Conservation (phyloP, 2,797 vertebrate genomes). For the Rhabdophis nuchalis region DNA sequence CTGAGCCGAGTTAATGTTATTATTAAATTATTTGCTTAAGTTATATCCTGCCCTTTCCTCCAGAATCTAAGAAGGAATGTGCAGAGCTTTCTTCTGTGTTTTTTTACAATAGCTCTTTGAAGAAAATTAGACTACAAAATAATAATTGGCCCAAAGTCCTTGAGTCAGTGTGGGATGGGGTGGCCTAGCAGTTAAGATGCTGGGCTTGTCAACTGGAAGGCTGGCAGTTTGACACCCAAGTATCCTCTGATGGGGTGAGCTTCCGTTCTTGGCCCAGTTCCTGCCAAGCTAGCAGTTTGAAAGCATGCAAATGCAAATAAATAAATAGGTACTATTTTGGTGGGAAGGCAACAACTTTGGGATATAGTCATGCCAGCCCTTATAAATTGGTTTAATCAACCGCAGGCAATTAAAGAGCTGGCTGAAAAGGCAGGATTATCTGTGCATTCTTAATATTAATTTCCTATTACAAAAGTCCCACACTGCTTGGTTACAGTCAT, state of each 20-base stretch:
- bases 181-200: neutral
- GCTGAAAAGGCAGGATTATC: neutral
- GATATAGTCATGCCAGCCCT: neutral
- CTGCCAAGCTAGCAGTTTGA: neutral
- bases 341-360: neutral
- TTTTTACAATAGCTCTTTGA: neutral
- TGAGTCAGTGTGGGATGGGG: neutral
- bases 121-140: neutral
- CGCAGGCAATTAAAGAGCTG: neutral
- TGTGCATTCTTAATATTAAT: neutral
- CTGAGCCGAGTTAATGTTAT: neutral
- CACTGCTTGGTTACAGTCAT: neutral
- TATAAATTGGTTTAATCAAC: neutral
- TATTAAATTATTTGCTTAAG: neutral
- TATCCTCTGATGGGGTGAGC: neutral
- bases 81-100: neutral
- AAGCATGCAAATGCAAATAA: neutral
- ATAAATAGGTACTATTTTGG: neutral
- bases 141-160: neutral
- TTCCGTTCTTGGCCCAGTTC: neutral
- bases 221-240: neutral
- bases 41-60: neutral
- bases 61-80: neutral
- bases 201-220: neutral
- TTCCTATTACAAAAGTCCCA: neutral